phyloP scores from a whole-genome alignment of 2,888 invertebrate species.

The Polietes domitor region DNA sequence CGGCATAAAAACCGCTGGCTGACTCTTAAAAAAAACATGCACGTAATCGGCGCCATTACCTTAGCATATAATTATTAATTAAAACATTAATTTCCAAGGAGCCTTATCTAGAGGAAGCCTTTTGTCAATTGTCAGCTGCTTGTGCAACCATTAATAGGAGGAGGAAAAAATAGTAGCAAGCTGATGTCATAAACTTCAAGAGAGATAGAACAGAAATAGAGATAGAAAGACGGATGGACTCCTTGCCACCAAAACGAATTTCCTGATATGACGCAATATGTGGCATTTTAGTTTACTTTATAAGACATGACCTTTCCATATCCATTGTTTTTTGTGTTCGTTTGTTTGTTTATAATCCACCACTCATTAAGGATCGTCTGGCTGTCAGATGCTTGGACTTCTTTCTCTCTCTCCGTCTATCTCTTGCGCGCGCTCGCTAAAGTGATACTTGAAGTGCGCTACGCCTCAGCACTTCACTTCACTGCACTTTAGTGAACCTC shows the following conservation, averaged over 20 bases:
- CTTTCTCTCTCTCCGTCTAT: not conserved
- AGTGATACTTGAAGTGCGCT: slow-evolving; percentile 9
- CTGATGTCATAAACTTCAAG: not conserved
- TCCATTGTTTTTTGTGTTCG: not conserved
- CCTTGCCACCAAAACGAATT: not conserved
- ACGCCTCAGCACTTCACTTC: not conserved
- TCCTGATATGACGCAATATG: slow-evolving; percentile 20
- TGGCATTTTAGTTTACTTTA: slow-evolving; percentile 44
- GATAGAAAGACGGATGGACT: not conserved
- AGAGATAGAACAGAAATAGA: not conserved
- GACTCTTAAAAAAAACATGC: not conserved
- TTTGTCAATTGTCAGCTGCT: not conserved
- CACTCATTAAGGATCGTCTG: slow-evolving; percentile 37
- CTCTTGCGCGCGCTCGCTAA: not conserved
- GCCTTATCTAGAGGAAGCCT: slow-evolving; percentile 6
- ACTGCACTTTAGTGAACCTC: not conserved
- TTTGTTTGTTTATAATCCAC: slow-evolving; percentile 21
- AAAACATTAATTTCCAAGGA: not conserved
- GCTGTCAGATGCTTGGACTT: not conserved
- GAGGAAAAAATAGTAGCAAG: not conserved
- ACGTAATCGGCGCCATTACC: not conserved
- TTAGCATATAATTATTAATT: slow-evolving; percentile 11
- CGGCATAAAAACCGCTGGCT: not conserved
- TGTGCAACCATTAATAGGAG: not conserved
- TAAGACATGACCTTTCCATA: slow-evolving; percentile 60